Conservation (phyloP, 2,888 invertebrate species). For the Alcis repandata region DNA sequence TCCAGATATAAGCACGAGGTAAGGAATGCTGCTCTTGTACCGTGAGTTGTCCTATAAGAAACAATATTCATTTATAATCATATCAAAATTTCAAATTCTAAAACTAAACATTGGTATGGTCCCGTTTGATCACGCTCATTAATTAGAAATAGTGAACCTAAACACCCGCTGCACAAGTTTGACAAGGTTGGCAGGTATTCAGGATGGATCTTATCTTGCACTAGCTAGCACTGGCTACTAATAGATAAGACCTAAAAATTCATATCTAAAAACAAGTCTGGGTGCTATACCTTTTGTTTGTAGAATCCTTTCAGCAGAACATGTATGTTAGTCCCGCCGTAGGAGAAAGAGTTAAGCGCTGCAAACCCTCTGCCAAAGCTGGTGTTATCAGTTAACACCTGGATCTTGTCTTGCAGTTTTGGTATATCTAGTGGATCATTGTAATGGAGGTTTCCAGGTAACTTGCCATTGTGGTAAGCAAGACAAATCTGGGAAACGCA, state of each 20-base stretch:
- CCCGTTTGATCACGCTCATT: too few species aligned
- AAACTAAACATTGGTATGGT: too few species aligned
- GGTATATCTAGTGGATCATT: slow-evolving; percentile 53
- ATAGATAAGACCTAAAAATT: not conserved
- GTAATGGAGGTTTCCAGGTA: slow-evolving; percentile 63
- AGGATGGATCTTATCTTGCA: too few species aligned
- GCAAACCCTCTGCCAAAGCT: slow-evolving; percentile 55
- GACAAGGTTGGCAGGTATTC: too few species aligned
- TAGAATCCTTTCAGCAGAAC: slow-evolving; percentile 59
- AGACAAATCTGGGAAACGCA: slow-evolving; percentile 54
- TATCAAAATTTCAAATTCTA: too few species aligned
- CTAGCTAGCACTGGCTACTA: too few species aligned
- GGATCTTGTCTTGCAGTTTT: slow-evolving; percentile 53
- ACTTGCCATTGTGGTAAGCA: slow-evolving; percentile 57
- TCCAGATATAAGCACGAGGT: too few species aligned
- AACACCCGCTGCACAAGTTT: too few species aligned
- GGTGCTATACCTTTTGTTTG: slow-evolving; percentile 54
- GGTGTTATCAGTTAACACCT: slow-evolving; percentile 54
- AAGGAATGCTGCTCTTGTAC: too few species aligned
- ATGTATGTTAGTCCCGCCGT: slow-evolving; percentile 57
- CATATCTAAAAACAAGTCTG: not conserved
- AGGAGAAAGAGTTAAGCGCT: slow-evolving; percentile 60
- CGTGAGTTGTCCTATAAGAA: too few species aligned
- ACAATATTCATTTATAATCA: too few species aligned
- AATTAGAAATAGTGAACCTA: too few species aligned